Evolutionary conservation across 2,113 vertebrate species (phyloP).

Genomic region (Ageneiosus marmoratus): DNA sequence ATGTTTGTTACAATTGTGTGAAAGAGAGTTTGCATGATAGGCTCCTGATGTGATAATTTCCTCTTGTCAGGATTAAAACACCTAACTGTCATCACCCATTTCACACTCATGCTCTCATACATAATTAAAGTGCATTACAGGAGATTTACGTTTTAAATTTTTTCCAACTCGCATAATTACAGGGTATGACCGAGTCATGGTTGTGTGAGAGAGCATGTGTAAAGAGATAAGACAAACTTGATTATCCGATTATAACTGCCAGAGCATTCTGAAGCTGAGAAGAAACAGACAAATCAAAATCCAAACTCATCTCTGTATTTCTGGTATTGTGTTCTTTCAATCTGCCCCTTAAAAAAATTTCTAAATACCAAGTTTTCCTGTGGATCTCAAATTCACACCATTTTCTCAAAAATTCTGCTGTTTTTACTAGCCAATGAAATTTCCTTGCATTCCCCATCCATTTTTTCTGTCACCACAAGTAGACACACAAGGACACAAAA

Average conservation of each 20-base stretch:
- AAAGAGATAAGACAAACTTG: constrained; percentile 65
- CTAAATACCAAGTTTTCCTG: constrained; percentile 30
- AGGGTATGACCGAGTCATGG: constrained; percentile 65
- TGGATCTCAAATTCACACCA: constrained; percentile 40
- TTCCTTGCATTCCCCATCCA: constrained; percentile 34
- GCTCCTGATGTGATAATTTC: constrained; percentile 39
- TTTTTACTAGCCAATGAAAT: constrained; percentile 55
- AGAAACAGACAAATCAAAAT: constrained; percentile 46
- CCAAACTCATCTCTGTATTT: constrained; percentile 60
- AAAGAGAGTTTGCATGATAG: constrained; percentile 27
- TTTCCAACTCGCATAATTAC: constrained; percentile 62
- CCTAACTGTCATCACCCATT: constrained; percentile 46
- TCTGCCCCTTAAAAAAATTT: too few relatives aligned
- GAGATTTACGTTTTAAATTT: constrained; percentile 53
- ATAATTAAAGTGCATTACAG: constrained; percentile 67
- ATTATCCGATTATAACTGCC: constrained; percentile 65
- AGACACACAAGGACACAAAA: constrained; percentile 69
- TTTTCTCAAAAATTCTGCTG: constrained; percentile 50
- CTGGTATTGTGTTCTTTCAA: constrained; percentile 54
- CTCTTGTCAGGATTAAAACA: constrained; percentile 41
- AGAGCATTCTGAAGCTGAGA: constrained; percentile 62
- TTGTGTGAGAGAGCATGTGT: constrained; percentile 56
- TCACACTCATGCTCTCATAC: constrained; percentile 51
- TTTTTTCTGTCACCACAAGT: constrained; percentile 59
- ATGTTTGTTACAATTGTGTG: neutral